Conservation (phyloP, 2,888 invertebrate species). For the Nemotelus pantherinus region DNA sequence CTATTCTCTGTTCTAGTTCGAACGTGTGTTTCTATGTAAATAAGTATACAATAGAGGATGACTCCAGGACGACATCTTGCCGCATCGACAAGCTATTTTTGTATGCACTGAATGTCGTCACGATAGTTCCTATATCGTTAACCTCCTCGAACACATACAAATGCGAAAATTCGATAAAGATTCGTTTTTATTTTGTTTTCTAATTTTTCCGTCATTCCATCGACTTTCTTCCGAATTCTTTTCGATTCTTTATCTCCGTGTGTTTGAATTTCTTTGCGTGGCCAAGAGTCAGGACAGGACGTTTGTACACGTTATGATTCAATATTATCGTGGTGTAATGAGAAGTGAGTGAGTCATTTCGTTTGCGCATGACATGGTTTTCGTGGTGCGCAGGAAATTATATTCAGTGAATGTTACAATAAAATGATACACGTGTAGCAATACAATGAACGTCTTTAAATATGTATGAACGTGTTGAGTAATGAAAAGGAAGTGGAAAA, state of each 20-base stretch:
- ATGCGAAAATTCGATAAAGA: conserved; percentile 40
- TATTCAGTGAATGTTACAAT: conserved; percentile 8
- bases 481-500: neutral
- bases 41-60: no score
- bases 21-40: neutral
- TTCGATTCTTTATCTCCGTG: conserved; percentile 17
- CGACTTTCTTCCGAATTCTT: conserved; percentile 1
- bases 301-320: neutral
- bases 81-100: neutral
- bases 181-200: conserved; percentile 3
- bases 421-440: conserved; percentile 40
- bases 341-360: neutral
- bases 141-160: conserved; percentile 3
- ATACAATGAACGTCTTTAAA: conserved; percentile 35
- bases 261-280: neutral
- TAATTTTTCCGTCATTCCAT: neutral
- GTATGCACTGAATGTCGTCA: conserved; percentile 31
- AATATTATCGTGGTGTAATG: neutral
- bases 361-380: conserved; percentile 30
- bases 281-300: neutral
- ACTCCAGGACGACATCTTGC: no score
- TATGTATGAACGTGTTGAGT: conserved; percentile 41
- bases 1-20: neutral
- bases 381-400: conserved; percentile 18
- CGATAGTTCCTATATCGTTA: neutral